These are phyloP conservation scores for Petrocephalus schoutedeni DNA, from an alignment of 2,797 vertebrate species.

Conservation along the genomic window DNA sequence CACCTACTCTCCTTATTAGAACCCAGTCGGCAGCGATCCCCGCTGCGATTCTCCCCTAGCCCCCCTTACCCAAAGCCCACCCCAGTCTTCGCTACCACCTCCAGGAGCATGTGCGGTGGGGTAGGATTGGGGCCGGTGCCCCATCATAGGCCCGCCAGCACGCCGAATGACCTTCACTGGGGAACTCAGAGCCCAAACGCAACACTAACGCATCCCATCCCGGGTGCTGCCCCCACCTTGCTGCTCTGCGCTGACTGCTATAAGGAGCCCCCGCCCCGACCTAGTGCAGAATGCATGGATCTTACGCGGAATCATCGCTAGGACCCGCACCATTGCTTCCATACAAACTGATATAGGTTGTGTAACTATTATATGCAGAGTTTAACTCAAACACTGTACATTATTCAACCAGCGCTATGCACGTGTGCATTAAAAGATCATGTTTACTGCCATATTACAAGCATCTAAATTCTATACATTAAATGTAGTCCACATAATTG, in stretches of 20 bases:
- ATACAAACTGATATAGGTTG: background rate
- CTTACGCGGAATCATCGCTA: no score
- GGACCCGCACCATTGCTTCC: background rate
- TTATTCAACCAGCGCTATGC: background rate
- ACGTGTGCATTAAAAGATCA: background rate
- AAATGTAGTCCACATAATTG: background rate
- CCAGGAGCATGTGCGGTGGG: background rate
- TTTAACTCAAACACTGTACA: background rate
- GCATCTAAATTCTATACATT: background rate
- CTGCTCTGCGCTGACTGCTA: background rate
- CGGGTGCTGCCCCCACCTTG: background rate
- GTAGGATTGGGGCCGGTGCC: background rate
- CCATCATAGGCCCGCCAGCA: background rate
- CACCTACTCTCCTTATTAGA: slow-evolving; percentile 48
- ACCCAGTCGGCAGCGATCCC: slow-evolving; percentile 56
- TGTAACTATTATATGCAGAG: background rate
- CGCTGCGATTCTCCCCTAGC: slow-evolving; percentile 56
- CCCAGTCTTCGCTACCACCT: slow-evolving; percentile 18
- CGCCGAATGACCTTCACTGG: background rate
- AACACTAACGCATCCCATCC: background rate
- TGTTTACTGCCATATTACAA: background rate
- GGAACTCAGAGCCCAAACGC: background rate
- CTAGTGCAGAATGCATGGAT: background rate
- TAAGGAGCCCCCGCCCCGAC: background rate
- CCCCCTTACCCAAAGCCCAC: slow-evolving; percentile 49